Base-by-base conservation (phyloP, 1,140 invertebrate species). In the Brachionus koreanus region DNA sequence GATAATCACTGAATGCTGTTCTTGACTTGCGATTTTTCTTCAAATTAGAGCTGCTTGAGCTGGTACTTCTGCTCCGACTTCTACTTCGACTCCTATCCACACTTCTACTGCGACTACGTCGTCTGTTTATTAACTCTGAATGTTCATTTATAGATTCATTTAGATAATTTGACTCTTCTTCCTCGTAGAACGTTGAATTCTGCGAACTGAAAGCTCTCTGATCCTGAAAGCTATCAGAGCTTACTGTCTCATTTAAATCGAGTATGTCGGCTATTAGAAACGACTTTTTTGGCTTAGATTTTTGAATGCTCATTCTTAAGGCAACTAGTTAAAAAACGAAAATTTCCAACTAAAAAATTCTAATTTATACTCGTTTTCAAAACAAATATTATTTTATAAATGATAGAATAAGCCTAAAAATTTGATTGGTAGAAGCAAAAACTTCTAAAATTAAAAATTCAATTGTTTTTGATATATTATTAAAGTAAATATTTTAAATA, bases 1-100 rank as follows among this genome's bases (percentile, higher is more conserved):
- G 97, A 86, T 97, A 94, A 89, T 99, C 97, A 9, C 96, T 98
- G 89, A 99, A 99, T 6, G 97, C 97, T 29, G 97, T 99, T 57
- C 97, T 89, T 1, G 97, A 96, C 90, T 98, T 99, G 29, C 97
- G 89, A 84, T 97, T 95, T 88, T 98, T 98, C 89, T 98, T 98
- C 12, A 42, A 39, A 65, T 33, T 65, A 61, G 46, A 16, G 10
- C 76, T 61, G 12, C 61, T 77, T 2, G 23, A 10, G 46, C 75
- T 79, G 19, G 46, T 74, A 25, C 69, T 74, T 46, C 69, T 23
- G 42, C 69, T 74, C 5, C 69, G 16, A 25, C 69, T 74, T 46
- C 69, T 13, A 19, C 69, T 74, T n/a, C 69, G 16, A 74, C 16
- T 46, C 25, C 23, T 16, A 25, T 43, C 43, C 43, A 19, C 19